Evolutionary conservation across 2,797 vertebrate genomes (phyloP), one percentile per base, ranked within the genome.

Genomic region (Loriculus beryllinus): DNA sequence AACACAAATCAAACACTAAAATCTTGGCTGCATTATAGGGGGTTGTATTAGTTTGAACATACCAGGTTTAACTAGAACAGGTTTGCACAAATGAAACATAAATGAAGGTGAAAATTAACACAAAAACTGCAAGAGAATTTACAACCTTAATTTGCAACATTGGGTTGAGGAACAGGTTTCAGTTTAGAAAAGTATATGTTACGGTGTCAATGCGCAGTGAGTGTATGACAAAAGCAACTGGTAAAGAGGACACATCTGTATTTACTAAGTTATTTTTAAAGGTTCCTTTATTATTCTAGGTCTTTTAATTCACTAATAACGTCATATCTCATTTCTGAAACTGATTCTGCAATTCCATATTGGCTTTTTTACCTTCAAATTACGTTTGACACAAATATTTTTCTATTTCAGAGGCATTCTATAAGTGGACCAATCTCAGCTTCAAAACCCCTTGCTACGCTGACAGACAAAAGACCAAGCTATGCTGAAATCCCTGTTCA

Each of bases 401-500:
- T 93, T 33, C 82, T 65, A 9, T 98, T 98, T 95, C 97, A 99
- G 99, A 99, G 99, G 96, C 99, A 99, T 97, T 99, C 99, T 81
- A 98, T 99, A 91, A 97, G 97, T 74, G 98, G 98, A 47, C 98
- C 99, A 3, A 98, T 99, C 87, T 98, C 99, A 7, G 56, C 98
- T 42, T 87, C 98, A 47, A 99, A 99, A 95, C 98, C 99, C 5
- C 98, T 99, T 25, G 97, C 98, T 15, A 95, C 98, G 2, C 96
- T 99, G 84, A 97, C 98, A n/a, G 99, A 99, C 91, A 99, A 99
- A 97, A 98, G 99, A 89, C 97, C 98, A 37, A 99, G 98, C 97
- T 99, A 99, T 90, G 98, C 98, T 12, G 99, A 99, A 95, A 98
- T 99, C 74, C 98, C 97, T 49, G 98, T 99, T 91, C 99, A 99